Base-by-base conservation (phyloP, 2,888 invertebrate genomes). In the Ectobius pallidus region DNA sequence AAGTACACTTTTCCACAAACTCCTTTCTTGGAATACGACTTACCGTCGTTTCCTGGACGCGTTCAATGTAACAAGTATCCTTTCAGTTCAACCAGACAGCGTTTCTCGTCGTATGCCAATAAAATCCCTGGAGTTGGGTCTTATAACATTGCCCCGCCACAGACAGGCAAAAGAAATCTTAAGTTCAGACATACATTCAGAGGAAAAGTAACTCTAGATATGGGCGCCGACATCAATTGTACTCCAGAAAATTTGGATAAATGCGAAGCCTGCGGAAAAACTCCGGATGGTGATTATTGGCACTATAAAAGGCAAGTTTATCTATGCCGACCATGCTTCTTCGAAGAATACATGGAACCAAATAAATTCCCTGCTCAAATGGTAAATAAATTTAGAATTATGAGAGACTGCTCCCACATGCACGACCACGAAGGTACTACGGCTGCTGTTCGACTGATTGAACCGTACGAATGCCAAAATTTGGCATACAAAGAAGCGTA, bases 201-300 rank as follows among this genome's bases (percentile, higher is more conserved):
- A 65, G 85, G 85, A 4, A 78, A 78, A 71, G 81, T 82, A 0
- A 80, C 78, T 72, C 81, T 84, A 79, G 78, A 81, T 42, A 81
- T 84, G 32, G 82, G 83, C 1, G 83, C 85, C 1, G 83, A 84
- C 79, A 79, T 83, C 20, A 81, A 83, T 73, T 86, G 86, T 75
- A 80, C 83, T 67, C 79, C 81, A 14, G 78, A 77, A 69, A 83
- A 84, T 52, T 75, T 70, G 16, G 84, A 86, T 75, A 72, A 76
- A 34, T 86, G 86, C 74, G 78, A 79, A 49, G 79, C 82, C 75
- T 86, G 86, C 75, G 79, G 80, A 1, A 77, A 79, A 75, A 77
- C 81, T 49, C 84, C 85, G 58, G 71, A 78, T 16, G 84, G 85
- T 0, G 86, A 86, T 80, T 86, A 86, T 76, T 86, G 86, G 86